Evolutionary conservation across 2,888 invertebrate species (phyloP), one percentile per base, ranked within the genome.

Genomic region (Aromia moschata): DNA sequence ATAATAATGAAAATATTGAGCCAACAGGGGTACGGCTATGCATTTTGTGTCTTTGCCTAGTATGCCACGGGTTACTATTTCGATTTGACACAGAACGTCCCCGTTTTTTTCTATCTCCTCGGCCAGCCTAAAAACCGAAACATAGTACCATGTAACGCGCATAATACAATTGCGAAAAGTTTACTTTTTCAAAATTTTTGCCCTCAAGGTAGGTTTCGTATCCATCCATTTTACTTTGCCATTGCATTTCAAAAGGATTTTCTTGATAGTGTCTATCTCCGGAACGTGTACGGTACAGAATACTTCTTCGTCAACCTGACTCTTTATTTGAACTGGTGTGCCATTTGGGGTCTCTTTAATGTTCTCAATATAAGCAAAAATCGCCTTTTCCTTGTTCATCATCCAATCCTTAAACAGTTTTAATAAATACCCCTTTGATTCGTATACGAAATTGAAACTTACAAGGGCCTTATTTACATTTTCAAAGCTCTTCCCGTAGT

Each of bases 1-100:
- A 74, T 84, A 82, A 70, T 84, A 83, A 69, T 81, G 81, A 58
- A 85, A 79, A 71, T 82, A 83, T 46, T 84, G 76, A 15, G 82
- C 77, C 37, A 83, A 77, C 73, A 2, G 80, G 78, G 33, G 83
- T 63, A 69, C 80, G 79, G 60, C 78, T 77, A 62, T 80, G 58
- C 80, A 74, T 1, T 82, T 80, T 79, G 73, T 72, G n/a, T 72
- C 72, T 58, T 68, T 68, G 62, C 79, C 77, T 64, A 73, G 33
- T 79, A 70, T 73, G 12, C 70, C 71, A 25, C 71, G 61, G 10
- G 57, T 44, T 1, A 59, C 51, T 2, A 64, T 54, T 73, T 84
- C 84, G 58, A 85, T 65, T 55, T 84, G 82, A 47, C 77, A 78
- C 25, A 85, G 66, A 16, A 84, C 70, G 16, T 81, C 71, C 60